Evolutionary conservation across 2,888 invertebrate species (phyloP).

Genomic region (Caenorhabditis sp.): DNA sequence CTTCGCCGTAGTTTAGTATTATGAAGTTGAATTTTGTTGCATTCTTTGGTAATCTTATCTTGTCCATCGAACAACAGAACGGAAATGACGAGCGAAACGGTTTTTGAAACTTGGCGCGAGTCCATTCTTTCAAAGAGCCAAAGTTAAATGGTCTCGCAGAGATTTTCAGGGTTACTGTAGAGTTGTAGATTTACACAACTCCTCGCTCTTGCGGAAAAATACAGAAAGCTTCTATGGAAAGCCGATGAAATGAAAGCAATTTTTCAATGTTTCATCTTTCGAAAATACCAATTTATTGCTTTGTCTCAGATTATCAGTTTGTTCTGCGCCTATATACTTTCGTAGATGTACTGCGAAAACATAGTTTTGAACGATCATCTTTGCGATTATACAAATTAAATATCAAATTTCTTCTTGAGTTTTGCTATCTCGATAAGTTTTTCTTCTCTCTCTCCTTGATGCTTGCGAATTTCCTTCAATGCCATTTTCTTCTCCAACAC

Average conservation of each 20-base stretch:
- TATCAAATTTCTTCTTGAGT: constrained; percentile 58
- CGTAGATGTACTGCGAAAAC: too few relatives aligned
- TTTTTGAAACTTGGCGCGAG: background rate
- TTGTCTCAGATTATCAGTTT: too few relatives aligned
- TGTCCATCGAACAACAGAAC: background rate
- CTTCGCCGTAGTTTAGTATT: background rate
- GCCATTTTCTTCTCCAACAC: constrained; percentile 60
- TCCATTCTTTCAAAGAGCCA: background rate
- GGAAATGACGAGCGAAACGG: background rate
- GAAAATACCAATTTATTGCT: too few relatives aligned
- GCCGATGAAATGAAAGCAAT: too few relatives aligned
- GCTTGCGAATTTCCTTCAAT: constrained; percentile 42
- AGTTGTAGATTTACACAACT: background rate
- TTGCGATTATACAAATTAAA: constrained; percentile 1
- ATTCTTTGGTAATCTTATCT: background rate
- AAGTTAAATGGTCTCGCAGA: background rate
- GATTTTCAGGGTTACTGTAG: background rate
- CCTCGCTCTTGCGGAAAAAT: background rate
- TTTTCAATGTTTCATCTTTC: too few relatives aligned
- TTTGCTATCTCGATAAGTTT: constrained; percentile 62
- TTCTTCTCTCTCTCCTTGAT: constrained; percentile 63
- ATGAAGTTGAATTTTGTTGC: background rate
- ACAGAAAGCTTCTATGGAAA: too few relatives aligned
- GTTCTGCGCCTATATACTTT: too few relatives aligned
- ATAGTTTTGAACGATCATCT: background rate